Evolutionary conservation across 2,113 vertebrate genomes (phyloP).

Genomic region (Pachycephala philippinensis): DNA sequence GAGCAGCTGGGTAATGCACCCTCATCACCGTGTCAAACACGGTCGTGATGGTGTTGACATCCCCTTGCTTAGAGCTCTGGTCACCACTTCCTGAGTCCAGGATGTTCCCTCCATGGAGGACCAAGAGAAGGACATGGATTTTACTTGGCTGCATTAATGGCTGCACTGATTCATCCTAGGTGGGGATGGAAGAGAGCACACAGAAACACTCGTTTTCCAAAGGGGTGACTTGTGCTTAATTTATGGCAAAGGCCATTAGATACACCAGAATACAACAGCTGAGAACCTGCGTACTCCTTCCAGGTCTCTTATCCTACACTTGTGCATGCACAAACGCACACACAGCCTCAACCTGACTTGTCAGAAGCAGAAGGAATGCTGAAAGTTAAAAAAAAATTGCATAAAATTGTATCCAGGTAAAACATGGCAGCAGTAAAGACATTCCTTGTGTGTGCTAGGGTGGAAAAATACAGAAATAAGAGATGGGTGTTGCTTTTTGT

Average conservation of each 20-base stretch:
- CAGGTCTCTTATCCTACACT: not conserved
- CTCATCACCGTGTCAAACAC: constrained; percentile 94
- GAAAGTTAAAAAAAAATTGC: not conserved
- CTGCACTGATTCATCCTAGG: constrained; percentile 82
- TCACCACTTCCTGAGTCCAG: constrained; percentile 94
- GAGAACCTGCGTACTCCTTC: not conserved
- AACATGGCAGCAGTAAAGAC: not conserved
- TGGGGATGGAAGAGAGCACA: not conserved
- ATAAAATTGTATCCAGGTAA: not conserved
- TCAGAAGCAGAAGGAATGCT: not conserved
- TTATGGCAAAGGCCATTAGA: not conserved
- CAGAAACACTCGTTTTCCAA: not conserved
- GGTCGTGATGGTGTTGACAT: constrained; percentile 88
- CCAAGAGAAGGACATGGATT: constrained; percentile 89
- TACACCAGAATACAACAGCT: not conserved
- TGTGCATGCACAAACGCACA: not conserved
- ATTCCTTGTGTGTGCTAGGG: not conserved
- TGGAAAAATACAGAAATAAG: not conserved
- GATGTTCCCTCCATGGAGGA: constrained; percentile 96
- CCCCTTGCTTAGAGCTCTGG: constrained; percentile 93
- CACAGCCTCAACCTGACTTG: not conserved
- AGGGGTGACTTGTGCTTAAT: not conserved
- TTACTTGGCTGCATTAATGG: constrained; percentile 83
- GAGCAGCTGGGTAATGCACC: constrained; percentile 92
- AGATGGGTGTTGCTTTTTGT: not conserved